Percentiles rank a stretch among this genome's conserved stretches.
Evolutionary conservation across 2,888 invertebrate species (phyloP).

Genomic region (Leistus spinibarbis): DNA sequence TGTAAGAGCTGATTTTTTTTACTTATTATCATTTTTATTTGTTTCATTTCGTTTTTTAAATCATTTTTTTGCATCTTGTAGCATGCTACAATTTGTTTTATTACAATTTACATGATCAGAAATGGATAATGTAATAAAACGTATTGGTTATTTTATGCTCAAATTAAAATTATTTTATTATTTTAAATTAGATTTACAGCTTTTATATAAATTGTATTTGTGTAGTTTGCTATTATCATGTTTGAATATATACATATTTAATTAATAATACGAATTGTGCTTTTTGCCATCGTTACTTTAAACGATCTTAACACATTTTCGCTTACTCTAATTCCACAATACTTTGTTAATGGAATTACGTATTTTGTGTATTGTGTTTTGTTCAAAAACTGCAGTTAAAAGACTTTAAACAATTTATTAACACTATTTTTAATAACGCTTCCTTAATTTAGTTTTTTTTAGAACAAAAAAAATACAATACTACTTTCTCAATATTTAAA

Average conservation of each 20-base stretch:
- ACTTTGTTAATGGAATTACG: too few relatives aligned
- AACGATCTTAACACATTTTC: background rate
- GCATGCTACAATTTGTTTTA: too few relatives aligned
- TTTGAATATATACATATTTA: too few relatives aligned
- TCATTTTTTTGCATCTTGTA: slow-evolving; percentile 5
- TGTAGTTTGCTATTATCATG: background rate
- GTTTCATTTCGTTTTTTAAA: background rate
- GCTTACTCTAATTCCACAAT: too few relatives aligned
- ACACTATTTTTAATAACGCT: background rate
- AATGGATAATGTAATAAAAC: too few relatives aligned
- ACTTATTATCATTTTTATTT: slow-evolving; percentile 25
- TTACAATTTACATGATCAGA: too few relatives aligned
- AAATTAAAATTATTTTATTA: too few relatives aligned
- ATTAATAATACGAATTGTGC: background rate
- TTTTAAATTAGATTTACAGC: too few relatives aligned
- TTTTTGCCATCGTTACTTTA: background rate
- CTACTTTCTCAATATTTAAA: too few relatives aligned
- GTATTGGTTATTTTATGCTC: too few relatives aligned
- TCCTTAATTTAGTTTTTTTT: background rate
- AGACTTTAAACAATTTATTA: too few relatives aligned
- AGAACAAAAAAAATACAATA: too few relatives aligned
- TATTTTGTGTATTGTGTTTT: background rate
- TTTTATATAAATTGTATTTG: background rate
- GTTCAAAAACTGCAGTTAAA: background rate
- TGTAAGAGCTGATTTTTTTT: slow-evolving; percentile 61